Percentiles rank a stretch among this genome's conserved stretches.
Conservation (phyloP, 2,888 invertebrate genomes). For the Pasiphila rectangulata region DNA sequence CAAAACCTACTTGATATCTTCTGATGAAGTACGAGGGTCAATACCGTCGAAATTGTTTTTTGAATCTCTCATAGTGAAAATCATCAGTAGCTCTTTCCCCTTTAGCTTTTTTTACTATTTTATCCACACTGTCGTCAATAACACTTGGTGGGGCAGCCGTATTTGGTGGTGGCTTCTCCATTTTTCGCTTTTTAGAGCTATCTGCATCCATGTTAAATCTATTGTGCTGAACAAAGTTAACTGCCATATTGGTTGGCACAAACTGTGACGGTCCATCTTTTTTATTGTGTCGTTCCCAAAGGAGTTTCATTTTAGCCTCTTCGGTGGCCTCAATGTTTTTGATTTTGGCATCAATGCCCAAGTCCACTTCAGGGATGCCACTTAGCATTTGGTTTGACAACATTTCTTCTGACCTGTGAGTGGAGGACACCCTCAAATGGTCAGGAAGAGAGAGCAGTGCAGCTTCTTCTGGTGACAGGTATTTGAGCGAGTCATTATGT, state of each 20-base stretch:
- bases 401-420: slow-evolving; percentile 97
- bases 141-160: slow-evolving; percentile 53
- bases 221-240: slow-evolving; percentile 98
- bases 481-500: slow-evolving; percentile 77
- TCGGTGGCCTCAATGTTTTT: slow-evolving; percentile 99
- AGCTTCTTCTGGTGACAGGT: slow-evolving; percentile 93
- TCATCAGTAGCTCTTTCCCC: slow-evolving; percentile 97
- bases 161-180: slow-evolving; percentile 73
- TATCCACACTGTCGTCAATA: slow-evolving; percentile 71
- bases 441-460: slow-evolving; percentile 94
- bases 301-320: slow-evolving; percentile 95
- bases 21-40: slow-evolving; percentile 56
- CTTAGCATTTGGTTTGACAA: slow-evolving; percentile 99
- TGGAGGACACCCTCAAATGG: slow-evolving; percentile 91
- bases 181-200: slow-evolving; percentile 81
- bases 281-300: slow-evolving; percentile 94
- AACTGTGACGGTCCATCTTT: slow-evolving; percentile 96
- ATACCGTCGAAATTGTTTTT: slow-evolving; percentile 95
- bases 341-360: slow-evolving; percentile 99
- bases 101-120: slow-evolving; percentile 83
- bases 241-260: slow-evolving; percentile 98
- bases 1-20: too few relatives aligned
- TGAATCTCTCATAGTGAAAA: slow-evolving; percentile 97
- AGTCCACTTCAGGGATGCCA: slow-evolving; percentile 99
- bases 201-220: slow-evolving; percentile 94